A percentile compares a stretch with the other conserved stretches of the same genome.
phyloP scores from a whole-genome alignment of 2,113 vertebrate genomes.

The Callaeas wilsoni region DNA sequence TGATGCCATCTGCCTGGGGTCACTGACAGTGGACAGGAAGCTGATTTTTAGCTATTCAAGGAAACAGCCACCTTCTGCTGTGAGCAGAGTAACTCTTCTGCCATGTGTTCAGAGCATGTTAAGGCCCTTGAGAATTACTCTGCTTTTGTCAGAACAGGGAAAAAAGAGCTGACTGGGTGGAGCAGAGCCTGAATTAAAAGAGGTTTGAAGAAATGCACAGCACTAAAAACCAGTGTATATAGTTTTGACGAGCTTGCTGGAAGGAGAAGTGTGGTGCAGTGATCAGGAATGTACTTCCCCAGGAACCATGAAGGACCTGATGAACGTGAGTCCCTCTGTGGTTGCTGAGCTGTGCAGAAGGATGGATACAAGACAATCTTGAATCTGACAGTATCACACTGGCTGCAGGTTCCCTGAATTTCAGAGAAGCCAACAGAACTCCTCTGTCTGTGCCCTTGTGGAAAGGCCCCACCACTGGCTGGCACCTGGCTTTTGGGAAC shows the following conservation, averaged over 20 bases:
- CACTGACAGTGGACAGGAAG: neutral
- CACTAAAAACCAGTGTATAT: neutral
- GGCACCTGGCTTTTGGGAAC: neutral
- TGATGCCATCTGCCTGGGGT: neutral
- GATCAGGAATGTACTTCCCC: neutral
- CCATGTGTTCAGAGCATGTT: neutral
- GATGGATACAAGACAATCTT: neutral
- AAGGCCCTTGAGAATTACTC: neutral
- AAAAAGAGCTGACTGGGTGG: neutral
- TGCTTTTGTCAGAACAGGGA: neutral
- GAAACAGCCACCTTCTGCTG: neutral
- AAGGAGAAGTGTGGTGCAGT: neutral
- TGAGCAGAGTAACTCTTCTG: neutral
- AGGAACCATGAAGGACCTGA: neutral
- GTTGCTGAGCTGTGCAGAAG: neutral
- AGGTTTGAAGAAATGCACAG: neutral
- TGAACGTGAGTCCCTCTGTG: neutral
- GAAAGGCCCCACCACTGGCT: neutral
- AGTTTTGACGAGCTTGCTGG: neutral
- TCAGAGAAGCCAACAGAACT: neutral
- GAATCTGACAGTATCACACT: neutral
- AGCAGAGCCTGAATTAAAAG: neutral
- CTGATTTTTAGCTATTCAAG: neutral
- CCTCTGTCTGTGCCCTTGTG: neutral
- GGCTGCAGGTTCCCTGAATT: neutral